Percentiles rank a stretch among this genome's conserved stretches.
Conservation (phyloP, 2,113 vertebrate genomes). For the Phrynosoma platyrhinos region DNA sequence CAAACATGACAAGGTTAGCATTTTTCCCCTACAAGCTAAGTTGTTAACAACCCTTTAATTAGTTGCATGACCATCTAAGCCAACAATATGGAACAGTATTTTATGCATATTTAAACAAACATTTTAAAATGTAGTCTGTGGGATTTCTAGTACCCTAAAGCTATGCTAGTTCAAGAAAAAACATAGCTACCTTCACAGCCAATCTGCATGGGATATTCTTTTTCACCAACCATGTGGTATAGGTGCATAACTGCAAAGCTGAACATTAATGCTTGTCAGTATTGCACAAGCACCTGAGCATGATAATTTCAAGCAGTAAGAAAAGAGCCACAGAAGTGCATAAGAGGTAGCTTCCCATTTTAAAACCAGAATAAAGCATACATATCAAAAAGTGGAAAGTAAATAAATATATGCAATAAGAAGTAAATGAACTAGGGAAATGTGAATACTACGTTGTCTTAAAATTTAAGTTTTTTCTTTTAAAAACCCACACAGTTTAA, state of each 20-base stretch:
- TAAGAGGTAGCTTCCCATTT: slow-evolving; percentile 29
- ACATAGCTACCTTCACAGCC: slow-evolving; percentile 73
- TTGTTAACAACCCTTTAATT: slow-evolving; percentile 39
- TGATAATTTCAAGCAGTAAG: slow-evolving; percentile 44
- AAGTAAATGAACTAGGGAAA: background rate
- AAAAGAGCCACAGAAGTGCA: slow-evolving; percentile 25
- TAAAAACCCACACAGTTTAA: background rate
- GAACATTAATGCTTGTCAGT: slow-evolving; percentile 79
- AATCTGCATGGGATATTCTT: slow-evolving; percentile 77
- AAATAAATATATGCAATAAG: background rate
- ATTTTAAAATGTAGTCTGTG: slow-evolving; percentile 42
- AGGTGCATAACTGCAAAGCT: slow-evolving; percentile 66
- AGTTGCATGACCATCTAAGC: slow-evolving; percentile 1
- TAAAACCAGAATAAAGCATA: slow-evolving; percentile 29
- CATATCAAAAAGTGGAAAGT: slow-evolving; percentile 25
- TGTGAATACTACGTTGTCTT: slow-evolving; percentile 16
- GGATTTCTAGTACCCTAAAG: slow-evolving; percentile 35
- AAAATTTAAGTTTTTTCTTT: slow-evolving; percentile 1
- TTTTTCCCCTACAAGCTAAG: slow-evolving; percentile 67
- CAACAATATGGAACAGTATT: slow-evolving; percentile 40
- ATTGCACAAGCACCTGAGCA: slow-evolving; percentile 71
- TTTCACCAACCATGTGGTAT: slow-evolving; percentile 45
- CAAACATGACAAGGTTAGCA: slow-evolving; percentile 91
- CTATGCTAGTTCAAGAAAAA: slow-evolving; percentile 52
- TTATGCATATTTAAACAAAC: slow-evolving; percentile 43